Percentiles rank a stretch among this genome's conserved stretches.
These are phyloP conservation scores for Cyanoderma ruficeps DNA, from an alignment of 2,113 vertebrate species.

Conservation along the genomic window DNA sequence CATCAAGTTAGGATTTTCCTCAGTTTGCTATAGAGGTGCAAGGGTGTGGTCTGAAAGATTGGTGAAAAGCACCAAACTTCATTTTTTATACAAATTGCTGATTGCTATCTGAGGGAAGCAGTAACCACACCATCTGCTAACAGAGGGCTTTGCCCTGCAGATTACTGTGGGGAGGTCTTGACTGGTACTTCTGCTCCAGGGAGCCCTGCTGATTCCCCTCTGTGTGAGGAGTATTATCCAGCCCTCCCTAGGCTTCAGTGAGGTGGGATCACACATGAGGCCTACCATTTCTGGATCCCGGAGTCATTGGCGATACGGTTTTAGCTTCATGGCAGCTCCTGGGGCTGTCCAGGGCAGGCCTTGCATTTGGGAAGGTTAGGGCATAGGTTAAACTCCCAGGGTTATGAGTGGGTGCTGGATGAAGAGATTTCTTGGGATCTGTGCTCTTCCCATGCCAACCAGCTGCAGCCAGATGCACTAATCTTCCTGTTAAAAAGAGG, in stretches of 20 bases:
- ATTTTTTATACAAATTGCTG: not conserved
- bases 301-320: accelerated
- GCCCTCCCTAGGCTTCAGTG: accelerated
- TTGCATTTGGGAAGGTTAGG: not conserved
- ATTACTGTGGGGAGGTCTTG: not conserved
- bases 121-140: not conserved
- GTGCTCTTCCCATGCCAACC: not conserved
- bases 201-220: not conserved
- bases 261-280: not conserved
- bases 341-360: not conserved
- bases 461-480: not conserved
- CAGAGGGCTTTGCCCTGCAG: not conserved
- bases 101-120: not conserved
- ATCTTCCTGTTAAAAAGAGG: not conserved
- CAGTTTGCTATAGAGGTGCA: not conserved
- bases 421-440: not conserved
- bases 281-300: not conserved
- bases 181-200: not conserved
- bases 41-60: not conserved
- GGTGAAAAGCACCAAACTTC: not conserved
- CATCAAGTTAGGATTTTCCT: not conserved
- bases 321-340: not conserved
- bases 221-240: not conserved
- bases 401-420: not conserved
- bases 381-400: not conserved